Percentiles rank a stretch among this genome's conserved stretches.
Conservation (phyloP, 2,113 vertebrate genomes). For the Gopherus flavomarginatus region DNA sequence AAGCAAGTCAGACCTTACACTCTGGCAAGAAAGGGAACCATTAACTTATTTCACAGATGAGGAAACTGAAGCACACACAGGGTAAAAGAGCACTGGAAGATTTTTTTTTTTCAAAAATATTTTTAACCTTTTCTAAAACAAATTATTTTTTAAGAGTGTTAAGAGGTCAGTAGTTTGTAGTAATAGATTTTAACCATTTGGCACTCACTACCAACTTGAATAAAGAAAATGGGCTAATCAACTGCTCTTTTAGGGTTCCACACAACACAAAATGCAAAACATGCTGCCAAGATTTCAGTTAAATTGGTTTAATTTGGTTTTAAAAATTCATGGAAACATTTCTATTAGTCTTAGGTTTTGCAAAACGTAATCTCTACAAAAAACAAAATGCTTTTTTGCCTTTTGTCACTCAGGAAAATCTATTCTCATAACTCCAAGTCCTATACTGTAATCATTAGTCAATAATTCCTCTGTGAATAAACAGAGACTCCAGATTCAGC, state of each 20-base stretch:
- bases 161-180: neutral
- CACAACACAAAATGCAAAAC: neutral
- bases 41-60: neutral
- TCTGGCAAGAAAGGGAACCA: neutral
- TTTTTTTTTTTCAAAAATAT: neutral
- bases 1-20: neutral
- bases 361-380: neutral
- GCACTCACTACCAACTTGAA: neutral
- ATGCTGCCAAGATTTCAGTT: neutral
- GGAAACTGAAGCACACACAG: neutral
- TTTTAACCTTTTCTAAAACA: neutral
- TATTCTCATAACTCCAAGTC: neutral
- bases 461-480: accelerated
- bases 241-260: neutral
- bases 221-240: neutral
- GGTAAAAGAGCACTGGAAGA: neutral
- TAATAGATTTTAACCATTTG: neutral
- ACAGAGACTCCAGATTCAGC: neutral
- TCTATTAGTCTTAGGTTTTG: too few species aligned
- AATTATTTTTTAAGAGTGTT: too few species aligned
- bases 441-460: neutral
- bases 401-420: neutral
- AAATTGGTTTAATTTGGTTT: neutral
- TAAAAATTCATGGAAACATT: neutral
- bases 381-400: neutral